These are phyloP conservation scores for Drosophila diplacantha DNA, from an alignment of 2,888 invertebrate genomes.

Conservation along the genomic window DNA sequence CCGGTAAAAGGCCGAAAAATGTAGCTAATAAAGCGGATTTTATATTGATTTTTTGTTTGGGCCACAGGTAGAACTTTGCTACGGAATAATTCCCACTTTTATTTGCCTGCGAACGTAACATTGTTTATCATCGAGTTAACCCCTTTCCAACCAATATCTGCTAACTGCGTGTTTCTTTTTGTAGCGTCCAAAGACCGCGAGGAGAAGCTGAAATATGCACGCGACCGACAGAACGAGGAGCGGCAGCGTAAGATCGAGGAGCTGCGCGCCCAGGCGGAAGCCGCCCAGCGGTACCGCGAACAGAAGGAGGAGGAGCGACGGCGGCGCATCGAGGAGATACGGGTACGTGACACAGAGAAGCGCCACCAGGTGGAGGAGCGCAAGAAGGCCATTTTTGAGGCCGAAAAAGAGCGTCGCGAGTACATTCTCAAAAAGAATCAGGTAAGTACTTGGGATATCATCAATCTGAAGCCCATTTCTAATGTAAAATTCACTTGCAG, in stretches of 20 bases:
- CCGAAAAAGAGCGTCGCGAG: slow-evolving; percentile 90
- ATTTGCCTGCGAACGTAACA: slow-evolving; percentile 34
- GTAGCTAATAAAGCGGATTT: slow-evolving; percentile 30
- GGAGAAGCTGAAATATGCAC: slow-evolving; percentile 85
- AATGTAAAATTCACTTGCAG: slow-evolving; percentile 48
- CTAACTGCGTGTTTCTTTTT: slow-evolving; percentile 9
- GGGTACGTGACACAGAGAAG: slow-evolving; percentile 86
- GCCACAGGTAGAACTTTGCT: slow-evolving; percentile 52
- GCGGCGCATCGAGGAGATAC: slow-evolving; percentile 88
- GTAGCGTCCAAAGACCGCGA: slow-evolving; percentile 79
- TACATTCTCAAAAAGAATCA: slow-evolving; percentile 91
- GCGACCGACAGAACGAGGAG: slow-evolving; percentile 93
- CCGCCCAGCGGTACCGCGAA: slow-evolving; percentile 92
- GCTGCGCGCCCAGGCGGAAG: slow-evolving; percentile 91
- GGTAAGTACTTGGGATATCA: slow-evolving; percentile 46
- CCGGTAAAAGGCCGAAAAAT: slow-evolving; percentile 62
- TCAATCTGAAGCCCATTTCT: neutral
- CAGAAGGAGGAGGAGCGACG: slow-evolving; percentile 91
- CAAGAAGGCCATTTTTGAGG: slow-evolving; percentile 92
- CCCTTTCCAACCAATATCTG: slow-evolving; percentile 2
- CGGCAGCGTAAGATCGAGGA: slow-evolving; percentile 92
- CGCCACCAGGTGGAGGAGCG: slow-evolving; percentile 88
- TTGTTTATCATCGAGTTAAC: slow-evolving; percentile 23
- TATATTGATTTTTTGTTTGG: slow-evolving; percentile 57
- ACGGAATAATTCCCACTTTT: slow-evolving; percentile 17